Conservation (phyloP, 2,113 vertebrate species). For the Seriola rivoliana region DNA sequence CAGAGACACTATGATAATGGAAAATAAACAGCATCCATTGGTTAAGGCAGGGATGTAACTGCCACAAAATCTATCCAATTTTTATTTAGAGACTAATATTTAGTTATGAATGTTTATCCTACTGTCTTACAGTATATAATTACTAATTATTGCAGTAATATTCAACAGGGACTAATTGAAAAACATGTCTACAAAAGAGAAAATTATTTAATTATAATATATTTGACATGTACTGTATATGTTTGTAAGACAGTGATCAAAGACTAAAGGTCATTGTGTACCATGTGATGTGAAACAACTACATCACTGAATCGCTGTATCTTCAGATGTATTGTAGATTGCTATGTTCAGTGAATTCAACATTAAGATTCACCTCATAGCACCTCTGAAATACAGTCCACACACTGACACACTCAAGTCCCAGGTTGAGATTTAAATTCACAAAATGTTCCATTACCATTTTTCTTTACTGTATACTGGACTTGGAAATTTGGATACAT, state of each 20-base stretch:
- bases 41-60: background rate
- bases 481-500: background rate
- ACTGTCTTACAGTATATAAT: background rate
- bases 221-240: background rate
- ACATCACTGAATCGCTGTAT: conserved; percentile 12
- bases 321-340: background rate
- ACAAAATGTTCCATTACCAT: too few relatives aligned
- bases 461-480: too few relatives aligned
- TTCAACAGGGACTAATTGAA: background rate
- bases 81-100: background rate
- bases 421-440: background rate
- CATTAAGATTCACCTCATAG: conserved; percentile 43
- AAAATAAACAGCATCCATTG: background rate
- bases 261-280: background rate
- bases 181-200: background rate
- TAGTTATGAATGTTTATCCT: background rate
- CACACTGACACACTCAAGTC: background rate
- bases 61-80: background rate
- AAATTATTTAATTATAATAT: background rate
- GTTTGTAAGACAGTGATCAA: background rate
- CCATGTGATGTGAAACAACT: background rate
- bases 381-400: conserved; percentile 24
- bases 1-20: background rate
- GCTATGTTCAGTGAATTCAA: conserved; percentile 15
- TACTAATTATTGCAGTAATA: background rate